Evolutionary conservation across 2,888 invertebrate species (phyloP).

Genomic region (Sarcophaga caerulescens): DNA sequence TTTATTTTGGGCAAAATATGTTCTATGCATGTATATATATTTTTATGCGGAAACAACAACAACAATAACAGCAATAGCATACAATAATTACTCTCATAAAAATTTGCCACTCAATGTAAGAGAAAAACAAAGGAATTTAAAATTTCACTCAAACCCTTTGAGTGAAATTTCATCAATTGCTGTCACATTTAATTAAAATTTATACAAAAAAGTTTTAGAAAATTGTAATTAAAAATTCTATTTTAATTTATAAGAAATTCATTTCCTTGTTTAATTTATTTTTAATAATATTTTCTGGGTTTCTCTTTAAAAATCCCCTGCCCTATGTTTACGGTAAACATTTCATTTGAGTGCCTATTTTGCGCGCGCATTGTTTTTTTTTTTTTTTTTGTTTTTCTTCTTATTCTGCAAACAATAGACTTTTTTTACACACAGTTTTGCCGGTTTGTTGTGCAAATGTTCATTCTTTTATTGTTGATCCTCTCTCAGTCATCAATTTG

Average conservation of each 20-base stretch:
- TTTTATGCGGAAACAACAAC: background rate
- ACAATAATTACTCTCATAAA: background rate
- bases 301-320: background rate
- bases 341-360: background rate
- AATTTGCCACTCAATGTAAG: background rate
- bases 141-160: background rate
- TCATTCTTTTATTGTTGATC: background rate
- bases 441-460: conserved; percentile 14
- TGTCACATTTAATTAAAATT: background rate
- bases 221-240: background rate
- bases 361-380: conserved; percentile 29
- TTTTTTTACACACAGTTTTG: conserved; percentile 4
- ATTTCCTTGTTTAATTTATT: background rate
- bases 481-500: background rate
- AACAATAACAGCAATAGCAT: background rate
- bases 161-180: background rate
- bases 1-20: conserved; percentile 55
- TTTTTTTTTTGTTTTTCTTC: background rate
- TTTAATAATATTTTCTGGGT: background rate
- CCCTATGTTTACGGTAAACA: background rate
- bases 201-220: background rate
- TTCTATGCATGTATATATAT: conserved; percentile 40
- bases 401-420: background rate
- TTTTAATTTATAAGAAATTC: background rate
- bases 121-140: background rate